A percentile compares a stretch with the other conserved stretches of the same genome.
These are phyloP conservation scores for Columba guinea DNA, from an alignment of 2,797 vertebrate species.

Conservation along the genomic window DNA sequence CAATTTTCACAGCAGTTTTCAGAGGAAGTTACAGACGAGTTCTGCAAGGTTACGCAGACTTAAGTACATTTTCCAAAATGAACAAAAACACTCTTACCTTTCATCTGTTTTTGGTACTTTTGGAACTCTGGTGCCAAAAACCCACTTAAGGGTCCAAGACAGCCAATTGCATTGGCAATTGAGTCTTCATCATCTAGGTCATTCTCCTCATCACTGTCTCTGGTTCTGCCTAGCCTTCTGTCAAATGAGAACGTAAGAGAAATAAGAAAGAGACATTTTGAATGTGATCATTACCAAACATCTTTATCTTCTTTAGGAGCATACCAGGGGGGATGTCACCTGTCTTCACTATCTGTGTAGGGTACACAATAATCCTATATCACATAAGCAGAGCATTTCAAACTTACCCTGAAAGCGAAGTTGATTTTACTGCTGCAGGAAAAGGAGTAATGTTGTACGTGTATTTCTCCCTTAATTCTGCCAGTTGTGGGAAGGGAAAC, in stretches of 20 bases:
- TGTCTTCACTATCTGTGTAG: neutral
- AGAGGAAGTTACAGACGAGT: neutral
- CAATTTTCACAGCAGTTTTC: neutral
- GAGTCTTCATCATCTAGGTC: slow-evolving; percentile 93
- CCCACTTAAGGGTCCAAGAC: slow-evolving; percentile 94
- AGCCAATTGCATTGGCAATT: slow-evolving; percentile 88
- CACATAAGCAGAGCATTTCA: neutral
- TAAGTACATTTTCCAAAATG: neutral
- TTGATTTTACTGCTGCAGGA: slow-evolving; percentile 88
- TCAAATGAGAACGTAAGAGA: slow-evolving; percentile 3
- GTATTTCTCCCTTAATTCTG: slow-evolving; percentile 97
- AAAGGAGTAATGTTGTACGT: slow-evolving; percentile 99
- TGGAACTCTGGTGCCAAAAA: slow-evolving; percentile 92
- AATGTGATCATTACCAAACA: neutral
- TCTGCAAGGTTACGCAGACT: neutral
- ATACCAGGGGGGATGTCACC: neutral
- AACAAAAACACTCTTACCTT: slow-evolving; percentile 80
- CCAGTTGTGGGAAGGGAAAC: slow-evolving; percentile 96
- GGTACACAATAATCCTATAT: neutral
- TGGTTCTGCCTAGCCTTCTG: slow-evolving; percentile 76
- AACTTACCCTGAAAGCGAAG: slow-evolving; percentile 78
- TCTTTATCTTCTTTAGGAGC: neutral
- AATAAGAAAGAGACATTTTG: neutral
- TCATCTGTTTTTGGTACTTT: slow-evolving; percentile 91
- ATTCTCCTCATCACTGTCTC: slow-evolving; percentile 95